Evolutionary conservation across 2,797 vertebrate genomes (phyloP), one percentile per base, ranked within the genome.

Genomic region (Artibeus lituratus): DNA sequence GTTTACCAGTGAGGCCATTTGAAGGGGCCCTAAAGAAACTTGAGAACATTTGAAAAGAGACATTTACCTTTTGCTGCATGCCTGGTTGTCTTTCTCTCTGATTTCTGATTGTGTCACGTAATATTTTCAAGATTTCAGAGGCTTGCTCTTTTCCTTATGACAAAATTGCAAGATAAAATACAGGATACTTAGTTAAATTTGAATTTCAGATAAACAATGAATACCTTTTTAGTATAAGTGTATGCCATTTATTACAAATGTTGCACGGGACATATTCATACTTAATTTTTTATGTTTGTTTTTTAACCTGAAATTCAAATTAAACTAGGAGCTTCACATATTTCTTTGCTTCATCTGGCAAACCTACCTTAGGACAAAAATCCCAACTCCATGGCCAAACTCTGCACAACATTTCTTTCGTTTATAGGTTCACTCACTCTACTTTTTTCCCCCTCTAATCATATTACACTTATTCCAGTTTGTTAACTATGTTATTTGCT

Each of bases 341-440:
- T 89, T 76, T 90, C 80, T 87, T 96, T 97, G 35, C 47, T 95
- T 81, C 69, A 62, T 87, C 72, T 89, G 72, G 32, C 21, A 85
- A 91, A 59, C 2, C 14, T 77, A 18, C 2, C 1, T 89, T 84
- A 44, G 19, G 18, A 29, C 12, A 87, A 96, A 72, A 51, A 37
- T 91, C 3, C 37, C 53, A 87, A 81, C 55, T 53, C 3, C 26
- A 55, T 29, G 92, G 32, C 10, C 65, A 65, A 29, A 7, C 2
- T 93, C 32, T 53, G 29, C 11, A 59, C 14, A 29, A 24, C 76
- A 5, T 85, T 69, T 87, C 37, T 67, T 6, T 12, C 69, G 3
- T 44, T 15, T 24, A 39, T 1, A 37, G 70, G 47, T 16, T 5
- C 0, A 8, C 2, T 67, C 16, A 73, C 5, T 35, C 16, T 74